phyloP scores from a whole-genome alignment of 1,140 invertebrate genomes.

The Drosophila nasuta region DNA sequence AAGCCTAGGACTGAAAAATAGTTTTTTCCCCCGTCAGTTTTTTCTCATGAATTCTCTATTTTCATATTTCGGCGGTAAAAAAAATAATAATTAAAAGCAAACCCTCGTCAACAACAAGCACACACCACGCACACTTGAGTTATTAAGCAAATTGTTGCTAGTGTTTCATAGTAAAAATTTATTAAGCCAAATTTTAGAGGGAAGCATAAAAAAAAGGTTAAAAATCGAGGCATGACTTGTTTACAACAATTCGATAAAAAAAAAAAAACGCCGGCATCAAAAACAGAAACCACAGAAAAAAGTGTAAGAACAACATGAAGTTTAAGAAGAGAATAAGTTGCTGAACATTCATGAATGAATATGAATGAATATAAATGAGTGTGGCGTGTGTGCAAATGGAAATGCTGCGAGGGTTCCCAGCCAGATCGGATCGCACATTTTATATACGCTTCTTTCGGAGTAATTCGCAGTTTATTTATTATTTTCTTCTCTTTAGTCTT shows the following conservation, averaged over 20 bases:
- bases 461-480: slow-evolving; percentile 14
- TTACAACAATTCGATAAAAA: slow-evolving; percentile 2
- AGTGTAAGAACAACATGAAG: not conserved
- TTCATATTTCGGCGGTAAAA: slow-evolving; percentile 56
- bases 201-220: not conserved
- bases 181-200: not conserved
- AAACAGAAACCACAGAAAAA: slow-evolving; percentile 17
- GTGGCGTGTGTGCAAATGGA: slow-evolving; percentile 34
- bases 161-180: not conserved
- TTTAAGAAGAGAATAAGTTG: not conserved
- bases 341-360: slow-evolving; percentile 35
- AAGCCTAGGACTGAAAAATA: slow-evolving; percentile 26
- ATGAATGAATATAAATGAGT: slow-evolving; percentile 27
- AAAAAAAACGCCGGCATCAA: not conserved
- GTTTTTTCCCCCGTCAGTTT: slow-evolving; percentile 1
- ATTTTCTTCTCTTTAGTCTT: not conserved
- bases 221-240: slow-evolving; percentile 24
- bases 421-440: slow-evolving; percentile 42
- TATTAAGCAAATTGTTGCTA: slow-evolving; percentile 50
- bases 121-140: slow-evolving; percentile 7
- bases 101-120: slow-evolving; percentile 27
- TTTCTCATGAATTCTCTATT: slow-evolving; percentile 28
- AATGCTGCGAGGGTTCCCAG: slow-evolving; percentile 42
- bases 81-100: slow-evolving; percentile 61
- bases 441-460: slow-evolving; percentile 7